phyloP scores from a whole-genome alignment of 1,140 invertebrate genomes.

The Orussus abietinus region DNA sequence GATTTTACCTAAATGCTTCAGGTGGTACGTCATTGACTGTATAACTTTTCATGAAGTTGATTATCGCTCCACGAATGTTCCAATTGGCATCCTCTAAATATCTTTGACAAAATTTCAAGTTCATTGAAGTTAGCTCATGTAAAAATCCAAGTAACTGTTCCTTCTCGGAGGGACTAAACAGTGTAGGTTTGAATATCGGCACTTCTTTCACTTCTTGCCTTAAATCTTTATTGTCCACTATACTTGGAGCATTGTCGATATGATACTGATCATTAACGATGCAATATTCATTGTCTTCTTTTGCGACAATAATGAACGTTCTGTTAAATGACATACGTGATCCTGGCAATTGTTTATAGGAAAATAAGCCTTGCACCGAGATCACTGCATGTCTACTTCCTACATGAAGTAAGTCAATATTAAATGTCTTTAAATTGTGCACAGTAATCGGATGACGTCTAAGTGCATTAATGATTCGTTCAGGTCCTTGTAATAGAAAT shows the following conservation, averaged over 20 bases:
- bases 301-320: slow-evolving; percentile 41
- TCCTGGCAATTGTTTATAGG: slow-evolving; percentile 32
- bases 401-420: slow-evolving; percentile 39
- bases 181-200: slow-evolving; percentile 35
- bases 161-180: slow-evolving; percentile 41
- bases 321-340: slow-evolving; percentile 39
- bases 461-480: slow-evolving; percentile 41
- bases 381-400: slow-evolving; percentile 30
- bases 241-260: slow-evolving; percentile 30
- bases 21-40: slow-evolving; percentile 39
- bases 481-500: slow-evolving; percentile 41
- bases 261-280: slow-evolving; percentile 49
- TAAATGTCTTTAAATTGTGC: slow-evolving; percentile 39
- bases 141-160: slow-evolving; percentile 41
- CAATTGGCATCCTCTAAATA: slow-evolving; percentile 38
- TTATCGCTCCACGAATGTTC: slow-evolving; percentile 43
- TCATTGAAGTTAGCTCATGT: slow-evolving; percentile 44
- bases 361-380: slow-evolving; percentile 41
- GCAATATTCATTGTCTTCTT: slow-evolving; percentile 46
- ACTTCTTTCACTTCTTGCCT: slow-evolving; percentile 16
- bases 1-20: slow-evolving; percentile 36
- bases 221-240: slow-evolving; percentile 12
- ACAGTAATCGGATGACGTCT: slow-evolving; percentile 37
- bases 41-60: slow-evolving; percentile 42
- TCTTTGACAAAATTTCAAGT: slow-evolving; percentile 29